Evolutionary conservation across 2,113 vertebrate species (phyloP).

Genomic region (Mesitornis unicolor): DNA sequence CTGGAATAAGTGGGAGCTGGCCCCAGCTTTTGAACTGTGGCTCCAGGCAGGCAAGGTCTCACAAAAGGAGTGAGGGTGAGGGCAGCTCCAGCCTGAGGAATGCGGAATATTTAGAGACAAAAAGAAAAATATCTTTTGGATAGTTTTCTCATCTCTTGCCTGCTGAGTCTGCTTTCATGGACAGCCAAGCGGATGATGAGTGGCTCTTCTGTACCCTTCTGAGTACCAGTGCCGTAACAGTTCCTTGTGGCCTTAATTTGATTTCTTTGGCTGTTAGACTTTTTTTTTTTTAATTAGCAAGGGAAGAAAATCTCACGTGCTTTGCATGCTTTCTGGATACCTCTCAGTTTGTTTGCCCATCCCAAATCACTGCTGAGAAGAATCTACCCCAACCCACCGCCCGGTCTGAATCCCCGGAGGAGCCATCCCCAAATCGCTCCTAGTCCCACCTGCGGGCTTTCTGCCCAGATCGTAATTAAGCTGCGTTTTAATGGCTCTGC

Average conservation of each 20-base stretch:
- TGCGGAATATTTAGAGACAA: not conserved
- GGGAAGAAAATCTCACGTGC: fast-evolving
- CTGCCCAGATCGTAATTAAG: not conserved
- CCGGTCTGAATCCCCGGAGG: fast-evolving
- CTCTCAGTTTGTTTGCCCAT: not conserved
- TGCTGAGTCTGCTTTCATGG: not conserved
- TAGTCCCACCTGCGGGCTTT: not conserved
- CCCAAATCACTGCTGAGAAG: not conserved
- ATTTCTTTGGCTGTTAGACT: not conserved
- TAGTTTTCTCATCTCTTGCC: not conserved
- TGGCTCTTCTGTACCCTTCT: not conserved
- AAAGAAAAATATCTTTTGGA: not conserved
- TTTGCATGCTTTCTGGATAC: not conserved
- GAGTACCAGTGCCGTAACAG: not conserved
- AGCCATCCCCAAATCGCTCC: not conserved
- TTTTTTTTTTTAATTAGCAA: not conserved
- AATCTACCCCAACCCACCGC: not conserved
- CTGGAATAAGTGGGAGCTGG: not conserved
- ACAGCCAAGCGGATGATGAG: not conserved
- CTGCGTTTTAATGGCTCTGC: slow-evolving; percentile 1
- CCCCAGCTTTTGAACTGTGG: not conserved
- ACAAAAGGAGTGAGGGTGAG: not conserved
- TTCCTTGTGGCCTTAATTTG: not conserved
- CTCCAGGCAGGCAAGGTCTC: not conserved
- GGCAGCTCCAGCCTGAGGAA: not conserved